Base-by-base conservation (phyloP, 2,797 vertebrate species). In the Sebastes taczanowskii region DNA sequence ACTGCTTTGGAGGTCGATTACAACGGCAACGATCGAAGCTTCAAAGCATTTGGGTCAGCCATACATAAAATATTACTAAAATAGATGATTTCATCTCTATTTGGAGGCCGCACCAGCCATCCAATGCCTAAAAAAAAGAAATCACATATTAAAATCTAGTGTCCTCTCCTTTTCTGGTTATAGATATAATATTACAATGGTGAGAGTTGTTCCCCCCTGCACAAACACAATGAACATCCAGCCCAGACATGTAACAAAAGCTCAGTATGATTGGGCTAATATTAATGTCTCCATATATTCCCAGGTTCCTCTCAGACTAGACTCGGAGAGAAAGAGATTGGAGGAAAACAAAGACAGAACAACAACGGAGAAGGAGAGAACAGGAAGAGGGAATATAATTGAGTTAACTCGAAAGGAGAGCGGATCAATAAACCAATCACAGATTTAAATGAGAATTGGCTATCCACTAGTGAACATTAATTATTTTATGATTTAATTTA, bases 391-490 rank as follows among this genome's bases (percentile, higher is more conserved):
- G 13, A 69, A 65, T 46, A 52, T 72, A 84, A 86, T 38, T 68
- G 70, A 66, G 34, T 81, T 86, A 70, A 84, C 75, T 53, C 16
- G 52, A 77, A 80, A 69, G 60, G 55, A 79, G 55, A 83, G 7
- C 6, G 5, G 76, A 89, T 89, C 88, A 63, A 89, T 90, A 83
- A 80, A 78, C 67, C 71, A 82, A 81, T 86, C 64, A 84, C 66
- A 74, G 56, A 65, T 42, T 46, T 76, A 63, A 78, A 91, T 82
- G 61, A 81, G 58, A 83, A 87, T 58, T 71, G 22, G 32, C 56
- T 67, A 65, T 85, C 60, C 46, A 35, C 55, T 53, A 7, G 22
- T 34, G 55, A 74, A 65, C 30, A 66, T 53, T 74, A 49, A 88
- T 75, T 84, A 30, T 27, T 72, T 32, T 56, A 74, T 84, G 20